phyloP scores from a whole-genome alignment of 64 coral and sea anemone species.

The Porites lutea region DNA sequence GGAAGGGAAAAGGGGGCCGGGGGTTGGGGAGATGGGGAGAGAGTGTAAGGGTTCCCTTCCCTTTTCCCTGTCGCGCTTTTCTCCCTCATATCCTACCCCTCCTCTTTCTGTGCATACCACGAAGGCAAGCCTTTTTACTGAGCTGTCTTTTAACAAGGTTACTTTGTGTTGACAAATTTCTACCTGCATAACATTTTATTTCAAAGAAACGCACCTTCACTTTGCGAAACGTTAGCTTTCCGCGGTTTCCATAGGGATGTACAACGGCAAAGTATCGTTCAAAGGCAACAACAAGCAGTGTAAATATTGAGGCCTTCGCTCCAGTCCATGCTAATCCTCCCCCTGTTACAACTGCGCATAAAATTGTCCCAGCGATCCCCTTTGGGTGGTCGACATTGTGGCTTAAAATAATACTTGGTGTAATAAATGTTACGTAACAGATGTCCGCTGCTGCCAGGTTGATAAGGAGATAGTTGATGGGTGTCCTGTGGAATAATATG shows the following conservation, averaged over 20 bases:
- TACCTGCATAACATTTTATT: no score
- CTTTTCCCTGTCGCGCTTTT: no score
- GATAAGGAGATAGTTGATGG: not conserved
- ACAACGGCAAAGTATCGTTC: not conserved
- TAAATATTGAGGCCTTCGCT: not conserved
- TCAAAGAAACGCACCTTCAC: not conserved
- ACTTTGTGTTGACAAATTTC: no score
- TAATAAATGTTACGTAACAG: not conserved
- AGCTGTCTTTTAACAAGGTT: no score
- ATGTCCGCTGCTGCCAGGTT: not conserved
- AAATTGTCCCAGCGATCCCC: not conserved
- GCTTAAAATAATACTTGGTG: not conserved
- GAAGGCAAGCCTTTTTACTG: no score
- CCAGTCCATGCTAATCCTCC: not conserved
- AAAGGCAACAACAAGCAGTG: not conserved
- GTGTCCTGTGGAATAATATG: not conserved
- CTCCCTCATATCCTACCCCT: no score
- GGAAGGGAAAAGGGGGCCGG: no score
- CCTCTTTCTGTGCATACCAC: no score
- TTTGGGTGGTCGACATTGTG: not conserved
- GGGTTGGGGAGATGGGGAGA: no score
- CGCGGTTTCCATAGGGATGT: not conserved
- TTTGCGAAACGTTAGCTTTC: not conserved
- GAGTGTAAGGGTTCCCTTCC: no score
- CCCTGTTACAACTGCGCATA: not conserved